Evolutionary conservation across 2,888 invertebrate genomes (phyloP).

Genomic region (Thelaira solivaga): DNA sequence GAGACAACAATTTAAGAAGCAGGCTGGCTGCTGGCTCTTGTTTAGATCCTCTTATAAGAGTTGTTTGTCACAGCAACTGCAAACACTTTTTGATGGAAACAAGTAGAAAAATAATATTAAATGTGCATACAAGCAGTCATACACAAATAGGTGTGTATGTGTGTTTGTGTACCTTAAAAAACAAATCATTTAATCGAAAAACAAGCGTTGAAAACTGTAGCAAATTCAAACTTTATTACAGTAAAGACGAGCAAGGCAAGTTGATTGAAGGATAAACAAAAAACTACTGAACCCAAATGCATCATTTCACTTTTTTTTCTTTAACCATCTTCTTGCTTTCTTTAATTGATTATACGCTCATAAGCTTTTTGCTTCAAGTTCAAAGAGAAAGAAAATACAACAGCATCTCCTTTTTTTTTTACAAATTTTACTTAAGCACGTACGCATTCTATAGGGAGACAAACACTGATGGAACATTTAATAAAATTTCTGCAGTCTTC

Average conservation of each 20-base stretch:
- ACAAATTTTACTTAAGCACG: too few species aligned
- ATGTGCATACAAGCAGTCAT: not conserved
- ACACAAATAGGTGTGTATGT: not conserved
- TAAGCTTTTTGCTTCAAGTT: slow-evolving; percentile 33
- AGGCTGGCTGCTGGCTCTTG: not conserved
- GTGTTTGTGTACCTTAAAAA: too few species aligned
- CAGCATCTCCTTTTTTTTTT: too few species aligned
- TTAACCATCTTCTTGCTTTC: slow-evolving; percentile 7
- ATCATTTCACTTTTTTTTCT: slow-evolving; percentile 51
- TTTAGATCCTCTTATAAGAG: slow-evolving; percentile 27
- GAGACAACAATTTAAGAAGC: slow-evolving; percentile 9
- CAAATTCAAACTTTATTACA: slow-evolving; percentile 37
- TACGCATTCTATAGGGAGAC: too few species aligned
- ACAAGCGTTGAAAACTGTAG: slow-evolving; percentile 44
- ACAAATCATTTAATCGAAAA: slow-evolving; percentile 27
- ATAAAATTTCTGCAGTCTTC: too few species aligned
- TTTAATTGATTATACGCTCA: slow-evolving; percentile 18
- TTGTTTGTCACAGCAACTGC: not conserved
- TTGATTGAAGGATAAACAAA: slow-evolving; percentile 6
- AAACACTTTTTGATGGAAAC: slow-evolving; percentile 16
- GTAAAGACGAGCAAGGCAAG: slow-evolving; percentile 10
- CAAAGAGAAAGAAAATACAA: too few species aligned
- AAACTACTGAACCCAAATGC: not conserved
- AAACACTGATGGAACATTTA: too few species aligned
- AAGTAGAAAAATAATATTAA: not conserved